Evolutionary conservation across 2,113 vertebrate species (phyloP).

Genomic region (Spizaetus ornatus): DNA sequence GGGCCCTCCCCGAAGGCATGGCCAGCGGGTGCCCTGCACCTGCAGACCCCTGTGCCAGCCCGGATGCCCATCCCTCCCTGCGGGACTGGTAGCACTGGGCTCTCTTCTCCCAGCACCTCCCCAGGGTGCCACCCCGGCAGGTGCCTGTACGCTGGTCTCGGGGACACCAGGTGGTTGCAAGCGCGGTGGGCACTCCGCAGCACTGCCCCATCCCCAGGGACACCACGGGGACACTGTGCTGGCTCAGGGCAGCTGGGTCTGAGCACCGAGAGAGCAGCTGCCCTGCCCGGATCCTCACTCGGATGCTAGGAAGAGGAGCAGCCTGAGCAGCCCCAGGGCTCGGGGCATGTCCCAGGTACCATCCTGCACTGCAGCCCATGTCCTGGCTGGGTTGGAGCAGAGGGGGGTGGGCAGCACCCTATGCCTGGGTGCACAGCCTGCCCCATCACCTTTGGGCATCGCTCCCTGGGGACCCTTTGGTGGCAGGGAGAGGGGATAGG

Average conservation of each 20-base stretch:
- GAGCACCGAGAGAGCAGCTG: not conserved
- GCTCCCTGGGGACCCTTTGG: not conserved
- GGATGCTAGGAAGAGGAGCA: not conserved
- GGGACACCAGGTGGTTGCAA: not conserved
- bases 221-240: not conserved
- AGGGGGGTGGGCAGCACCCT: not conserved
- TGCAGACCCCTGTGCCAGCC: not conserved
- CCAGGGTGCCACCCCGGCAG: not conserved
- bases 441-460: not conserved
- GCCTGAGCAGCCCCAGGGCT: not conserved
- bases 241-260: not conserved
- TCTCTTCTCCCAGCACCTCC: not conserved
- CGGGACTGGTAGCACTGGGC: not conserved
- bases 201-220: not conserved
- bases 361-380: accelerated
- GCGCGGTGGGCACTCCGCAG: not conserved
- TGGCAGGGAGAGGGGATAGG: not conserved
- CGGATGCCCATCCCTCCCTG: accelerated
- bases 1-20: not conserved
- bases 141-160: not conserved
- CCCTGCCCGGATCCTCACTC: not conserved
- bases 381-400: not conserved
- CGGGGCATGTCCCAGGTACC: accelerated
- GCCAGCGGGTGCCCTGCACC: not conserved
- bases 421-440: not conserved